These are phyloP conservation scores for Ahaetulla prasina DNA, from an alignment of 2,113 vertebrate species.

Conservation along the genomic window DNA sequence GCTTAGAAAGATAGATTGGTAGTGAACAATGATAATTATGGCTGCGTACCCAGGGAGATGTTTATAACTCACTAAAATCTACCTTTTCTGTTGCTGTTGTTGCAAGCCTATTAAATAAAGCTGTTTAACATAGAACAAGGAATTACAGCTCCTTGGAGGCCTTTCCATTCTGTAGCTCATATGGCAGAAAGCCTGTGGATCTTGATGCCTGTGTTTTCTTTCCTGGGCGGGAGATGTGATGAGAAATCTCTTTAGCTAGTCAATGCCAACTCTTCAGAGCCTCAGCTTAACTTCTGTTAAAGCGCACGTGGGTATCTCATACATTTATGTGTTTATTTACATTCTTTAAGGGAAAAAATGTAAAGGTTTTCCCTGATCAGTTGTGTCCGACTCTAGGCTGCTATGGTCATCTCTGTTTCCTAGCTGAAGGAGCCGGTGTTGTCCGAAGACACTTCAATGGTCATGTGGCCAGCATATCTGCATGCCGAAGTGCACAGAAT, in stretches of 20 bases:
- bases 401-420: background rate
- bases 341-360: background rate
- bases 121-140: conserved; percentile 35
- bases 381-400: background rate
- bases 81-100: conserved; percentile 21
- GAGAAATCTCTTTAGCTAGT: background rate
- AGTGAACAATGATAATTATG: background rate
- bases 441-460: background rate
- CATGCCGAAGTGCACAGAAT: background rate
- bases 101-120: conserved; percentile 29
- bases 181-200: background rate
- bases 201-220: background rate
- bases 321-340: background rate
- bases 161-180: background rate
- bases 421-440: background rate
- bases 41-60: conserved; percentile 5
- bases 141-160: conserved; percentile 10
- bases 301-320: background rate
- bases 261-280: background rate
- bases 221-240: background rate
- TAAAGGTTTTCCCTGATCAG: background rate
- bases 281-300: background rate
- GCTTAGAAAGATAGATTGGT: conserved; percentile 1
- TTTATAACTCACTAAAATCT: conserved; percentile 22
- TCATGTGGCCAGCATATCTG: background rate